These are phyloP conservation scores for Dione vanillae DNA, from an alignment of 2,888 invertebrate genomes.

Conservation along the genomic window DNA sequence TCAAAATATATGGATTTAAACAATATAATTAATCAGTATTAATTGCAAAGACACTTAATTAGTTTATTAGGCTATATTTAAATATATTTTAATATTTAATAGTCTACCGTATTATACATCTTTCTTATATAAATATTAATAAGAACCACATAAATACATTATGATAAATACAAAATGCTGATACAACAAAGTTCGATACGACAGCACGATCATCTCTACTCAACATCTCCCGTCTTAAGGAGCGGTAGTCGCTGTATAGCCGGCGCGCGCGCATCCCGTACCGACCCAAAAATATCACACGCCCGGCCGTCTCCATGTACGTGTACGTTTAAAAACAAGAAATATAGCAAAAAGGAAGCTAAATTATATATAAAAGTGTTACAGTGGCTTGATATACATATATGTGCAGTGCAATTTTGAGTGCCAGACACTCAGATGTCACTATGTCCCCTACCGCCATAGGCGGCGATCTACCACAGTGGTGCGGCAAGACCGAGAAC, in stretches of 20 bases:
- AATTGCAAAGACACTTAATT: too few relatives aligned
- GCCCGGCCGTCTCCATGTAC: slow-evolving; percentile 60
- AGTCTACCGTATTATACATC: too few relatives aligned
- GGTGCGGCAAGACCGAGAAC: slow-evolving; percentile 73
- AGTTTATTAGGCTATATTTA: too few relatives aligned
- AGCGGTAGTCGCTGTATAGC: slow-evolving; percentile 72
- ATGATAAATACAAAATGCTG: slow-evolving; percentile 17
- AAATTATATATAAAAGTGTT: background rate
- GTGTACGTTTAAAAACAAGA: slow-evolving; percentile 54
- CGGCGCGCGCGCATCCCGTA: slow-evolving; percentile 78
- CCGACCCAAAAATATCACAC: slow-evolving; percentile 73
- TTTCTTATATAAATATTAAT: too few relatives aligned
- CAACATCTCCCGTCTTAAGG: slow-evolving; percentile 78
- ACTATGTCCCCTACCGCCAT: slow-evolving; percentile 78
- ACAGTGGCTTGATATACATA: slow-evolving; percentile 18
- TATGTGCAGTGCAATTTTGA: slow-evolving; percentile 41
- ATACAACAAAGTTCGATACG: slow-evolving; percentile 9
- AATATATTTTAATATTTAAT: too few relatives aligned
- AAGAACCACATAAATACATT: background rate
- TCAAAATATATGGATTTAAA: background rate
- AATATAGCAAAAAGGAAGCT: background rate
- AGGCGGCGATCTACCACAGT: slow-evolving; percentile 74
- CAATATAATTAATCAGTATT: too few relatives aligned
- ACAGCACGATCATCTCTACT: slow-evolving; percentile 56
- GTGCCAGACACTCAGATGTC: slow-evolving; percentile 56